phyloP scores from a whole-genome alignment of 2,797 vertebrate species.

The Xenops minutus region DNA sequence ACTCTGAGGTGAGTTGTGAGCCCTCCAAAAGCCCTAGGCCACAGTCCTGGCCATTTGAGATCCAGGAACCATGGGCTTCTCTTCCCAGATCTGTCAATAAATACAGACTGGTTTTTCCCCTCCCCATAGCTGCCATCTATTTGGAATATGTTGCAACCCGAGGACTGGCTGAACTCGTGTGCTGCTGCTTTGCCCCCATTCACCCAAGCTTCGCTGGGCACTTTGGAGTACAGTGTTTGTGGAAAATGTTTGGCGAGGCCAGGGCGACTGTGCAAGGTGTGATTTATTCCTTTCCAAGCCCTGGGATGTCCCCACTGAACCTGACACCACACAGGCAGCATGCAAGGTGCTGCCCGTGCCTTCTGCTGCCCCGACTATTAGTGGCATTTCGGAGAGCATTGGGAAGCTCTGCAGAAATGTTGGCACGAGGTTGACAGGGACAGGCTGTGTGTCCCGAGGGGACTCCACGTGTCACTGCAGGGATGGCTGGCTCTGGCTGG shows the following conservation, averaged over 20 bases:
- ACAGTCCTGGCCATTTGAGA: background rate
- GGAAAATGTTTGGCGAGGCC: background rate
- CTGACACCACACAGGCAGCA: background rate
- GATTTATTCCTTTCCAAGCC: background rate
- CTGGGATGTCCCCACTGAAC: background rate
- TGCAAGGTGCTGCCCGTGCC: background rate
- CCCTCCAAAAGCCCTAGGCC: background rate
- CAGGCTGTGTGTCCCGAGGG: background rate
- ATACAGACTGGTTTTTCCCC: background rate
- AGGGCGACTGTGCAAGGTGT: background rate
- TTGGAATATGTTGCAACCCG: background rate
- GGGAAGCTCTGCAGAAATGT: background rate
- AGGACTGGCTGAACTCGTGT: background rate
- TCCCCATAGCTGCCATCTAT: background rate
- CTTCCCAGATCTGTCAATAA: background rate
- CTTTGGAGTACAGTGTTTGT: background rate
- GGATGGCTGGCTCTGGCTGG: background rate
- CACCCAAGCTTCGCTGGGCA: background rate
- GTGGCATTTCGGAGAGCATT: background rate
- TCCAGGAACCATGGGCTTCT: accelerated
- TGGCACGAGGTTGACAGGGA: background rate
- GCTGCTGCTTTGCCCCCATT: background rate
- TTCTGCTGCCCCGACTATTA: background rate
- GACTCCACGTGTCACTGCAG: background rate
- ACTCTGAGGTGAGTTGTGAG: background rate